These are phyloP conservation scores for Melanogrammus aeglefinus DNA, from an alignment of 2,797 vertebrate species.

Conservation along the genomic window DNA sequence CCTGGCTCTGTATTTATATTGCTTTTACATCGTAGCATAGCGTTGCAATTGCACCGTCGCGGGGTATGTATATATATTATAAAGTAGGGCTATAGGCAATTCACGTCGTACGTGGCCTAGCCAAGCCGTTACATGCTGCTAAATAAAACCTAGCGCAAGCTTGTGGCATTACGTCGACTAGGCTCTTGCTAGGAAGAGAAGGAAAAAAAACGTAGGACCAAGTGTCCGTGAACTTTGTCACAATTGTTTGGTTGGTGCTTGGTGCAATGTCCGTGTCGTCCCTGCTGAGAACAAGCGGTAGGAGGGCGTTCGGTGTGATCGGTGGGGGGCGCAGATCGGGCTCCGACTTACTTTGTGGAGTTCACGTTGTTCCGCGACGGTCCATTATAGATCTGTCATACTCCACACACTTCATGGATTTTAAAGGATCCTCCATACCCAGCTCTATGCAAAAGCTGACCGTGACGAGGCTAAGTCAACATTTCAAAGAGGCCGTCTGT, in stretches of 20 bases:
- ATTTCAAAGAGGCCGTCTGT: constrained; percentile 84
- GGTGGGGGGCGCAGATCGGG: too few species aligned
- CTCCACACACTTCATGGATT: constrained; percentile 92
- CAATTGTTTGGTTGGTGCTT: constrained; percentile 20
- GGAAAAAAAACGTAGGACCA: too few species aligned
- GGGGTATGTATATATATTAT: too few species aligned
- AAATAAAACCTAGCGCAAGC: too few species aligned
- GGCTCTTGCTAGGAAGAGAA: too few species aligned
- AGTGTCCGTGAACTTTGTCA: constrained; percentile 63
- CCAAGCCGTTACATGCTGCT: too few species aligned
- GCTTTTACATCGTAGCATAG: constrained; percentile 1
- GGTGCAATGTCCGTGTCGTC: constrained; percentile 55
- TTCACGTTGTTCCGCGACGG: constrained; percentile 55
- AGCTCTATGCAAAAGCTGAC: constrained; percentile 86
- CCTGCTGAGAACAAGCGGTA: constrained; percentile 10
- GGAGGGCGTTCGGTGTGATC: too few species aligned
- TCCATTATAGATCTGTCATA: constrained; percentile 88
- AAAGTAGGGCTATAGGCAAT: too few species aligned
- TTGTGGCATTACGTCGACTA: too few species aligned
- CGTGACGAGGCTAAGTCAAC: constrained; percentile 81
- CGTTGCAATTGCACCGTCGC: background rate
- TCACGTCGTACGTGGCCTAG: too few species aligned
- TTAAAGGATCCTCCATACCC: constrained; percentile 85
- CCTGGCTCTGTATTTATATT: constrained; percentile 3
- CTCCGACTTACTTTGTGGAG: too few species aligned